phyloP scores from a whole-genome alignment of 2,888 invertebrate species.

The Sphaerophoria taeniata region DNA sequence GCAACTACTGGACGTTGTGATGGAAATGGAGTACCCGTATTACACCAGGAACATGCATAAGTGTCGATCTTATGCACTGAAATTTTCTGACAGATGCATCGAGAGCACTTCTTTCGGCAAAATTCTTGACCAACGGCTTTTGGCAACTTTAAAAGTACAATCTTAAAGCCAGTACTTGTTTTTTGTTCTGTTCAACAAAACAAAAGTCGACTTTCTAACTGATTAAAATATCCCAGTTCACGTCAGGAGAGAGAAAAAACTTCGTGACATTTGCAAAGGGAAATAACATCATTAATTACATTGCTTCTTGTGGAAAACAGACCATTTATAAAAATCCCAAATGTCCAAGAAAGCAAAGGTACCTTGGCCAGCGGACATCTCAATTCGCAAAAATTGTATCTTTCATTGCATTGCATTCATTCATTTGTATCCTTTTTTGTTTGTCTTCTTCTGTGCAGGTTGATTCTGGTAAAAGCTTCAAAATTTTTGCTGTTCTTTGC shows the following conservation, averaged over 20 bases:
- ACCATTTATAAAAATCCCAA: slow-evolving; percentile 53
- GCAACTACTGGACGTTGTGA: slow-evolving; percentile 1
- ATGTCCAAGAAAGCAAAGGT: slow-evolving; percentile 45
- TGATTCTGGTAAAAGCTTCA: slow-evolving; percentile 21
- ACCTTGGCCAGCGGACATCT: neutral
- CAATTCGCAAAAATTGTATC: slow-evolving; percentile 27
- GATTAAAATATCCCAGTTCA: slow-evolving; percentile 17
- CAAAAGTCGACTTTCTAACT: slow-evolving; percentile 1
- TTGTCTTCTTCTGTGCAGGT: neutral
- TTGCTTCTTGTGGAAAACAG: slow-evolving; percentile 5
- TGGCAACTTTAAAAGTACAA: neutral
- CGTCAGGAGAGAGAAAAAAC: neutral
- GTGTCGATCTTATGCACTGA: slow-evolving; percentile 39
- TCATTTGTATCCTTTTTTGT: slow-evolving; percentile 3
- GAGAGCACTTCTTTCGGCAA: neutral
- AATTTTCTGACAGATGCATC: slow-evolving; percentile 29
- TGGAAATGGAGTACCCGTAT: slow-evolving; percentile 11
- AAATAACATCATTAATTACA: slow-evolving; percentile 55
- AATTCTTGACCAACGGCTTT: slow-evolving; percentile 19
- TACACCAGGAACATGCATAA: slow-evolving; percentile 52
- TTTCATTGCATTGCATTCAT: slow-evolving; percentile 21
- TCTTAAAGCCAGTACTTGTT: slow-evolving; percentile 12
- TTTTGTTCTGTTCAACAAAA: neutral
- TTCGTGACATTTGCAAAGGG: slow-evolving; percentile 24
- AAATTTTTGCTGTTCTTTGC: slow-evolving; percentile 50